These are phyloP conservation scores for Microchirus variegatus DNA, from an alignment of 2,797 vertebrate species.

Conservation along the genomic window DNA sequence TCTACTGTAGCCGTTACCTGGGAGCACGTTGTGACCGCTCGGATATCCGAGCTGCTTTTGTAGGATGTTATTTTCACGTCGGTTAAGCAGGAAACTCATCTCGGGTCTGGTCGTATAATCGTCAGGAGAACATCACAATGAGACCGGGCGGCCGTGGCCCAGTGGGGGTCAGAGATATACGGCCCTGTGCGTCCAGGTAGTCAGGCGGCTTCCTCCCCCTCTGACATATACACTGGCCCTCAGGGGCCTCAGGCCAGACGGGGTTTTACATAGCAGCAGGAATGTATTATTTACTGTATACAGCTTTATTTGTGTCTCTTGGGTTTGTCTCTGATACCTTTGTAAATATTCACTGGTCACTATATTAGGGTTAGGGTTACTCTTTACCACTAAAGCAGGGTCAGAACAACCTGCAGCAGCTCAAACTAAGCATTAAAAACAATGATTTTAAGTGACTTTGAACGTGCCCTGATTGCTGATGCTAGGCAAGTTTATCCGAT, in stretches of 20 bases:
- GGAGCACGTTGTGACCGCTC: not conserved
- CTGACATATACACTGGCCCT: conserved; percentile 59
- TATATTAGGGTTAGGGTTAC: too few relatives aligned
- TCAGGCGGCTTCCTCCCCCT: conserved; percentile 73
- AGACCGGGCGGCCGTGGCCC: conserved; percentile 45
- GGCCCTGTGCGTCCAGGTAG: conserved; percentile 49
- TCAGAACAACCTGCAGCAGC: too few relatives aligned
- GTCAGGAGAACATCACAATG: conserved; percentile 47
- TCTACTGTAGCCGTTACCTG: not conserved
- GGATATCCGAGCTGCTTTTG: not conserved
- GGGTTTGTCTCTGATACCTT: too few relatives aligned
- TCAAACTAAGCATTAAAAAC: too few relatives aligned
- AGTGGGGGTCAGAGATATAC: conserved; percentile 73
- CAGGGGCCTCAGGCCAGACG: conserved; percentile 28
- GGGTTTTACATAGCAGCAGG: too few relatives aligned
- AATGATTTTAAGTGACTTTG: too few relatives aligned
- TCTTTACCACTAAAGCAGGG: too few relatives aligned
- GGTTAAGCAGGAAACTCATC: conserved; percentile 30
- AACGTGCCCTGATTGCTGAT: too few relatives aligned
- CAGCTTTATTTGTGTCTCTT: too few relatives aligned
- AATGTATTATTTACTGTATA: too few relatives aligned
- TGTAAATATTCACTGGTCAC: too few relatives aligned
- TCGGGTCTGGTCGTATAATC: conserved; percentile 34
- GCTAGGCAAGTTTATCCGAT: too few relatives aligned
- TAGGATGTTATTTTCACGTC: not conserved